phyloP scores from a whole-genome alignment of 2,797 vertebrate genomes.

The Phrynocephalus guinanensis region DNA sequence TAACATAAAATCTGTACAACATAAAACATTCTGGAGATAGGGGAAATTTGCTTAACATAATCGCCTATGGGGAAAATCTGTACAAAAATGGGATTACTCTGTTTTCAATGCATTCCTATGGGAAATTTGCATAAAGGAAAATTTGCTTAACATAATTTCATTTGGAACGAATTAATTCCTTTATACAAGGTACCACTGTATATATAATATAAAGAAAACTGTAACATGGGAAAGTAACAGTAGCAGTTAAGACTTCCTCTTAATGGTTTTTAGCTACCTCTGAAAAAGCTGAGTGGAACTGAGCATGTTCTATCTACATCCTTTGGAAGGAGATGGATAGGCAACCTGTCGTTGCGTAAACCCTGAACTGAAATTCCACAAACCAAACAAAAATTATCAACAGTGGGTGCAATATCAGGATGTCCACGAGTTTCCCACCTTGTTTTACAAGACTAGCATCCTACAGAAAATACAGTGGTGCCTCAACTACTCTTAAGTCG shows the following conservation, averaged over 20 bases:
- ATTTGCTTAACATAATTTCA: too few relatives aligned
- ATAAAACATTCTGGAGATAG: too few relatives aligned
- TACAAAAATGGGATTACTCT: too few relatives aligned
- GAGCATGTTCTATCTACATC: not conserved
- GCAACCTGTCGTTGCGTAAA: not conserved
- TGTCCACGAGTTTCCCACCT: not conserved
- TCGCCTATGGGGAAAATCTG: too few relatives aligned
- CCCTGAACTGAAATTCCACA: too few relatives aligned
- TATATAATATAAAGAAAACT: not conserved
- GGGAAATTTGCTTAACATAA: too few relatives aligned
- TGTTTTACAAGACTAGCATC: not conserved
- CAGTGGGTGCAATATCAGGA: not conserved
- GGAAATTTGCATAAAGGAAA: too few relatives aligned
- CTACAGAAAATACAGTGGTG: not conserved
- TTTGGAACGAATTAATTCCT: too few relatives aligned
- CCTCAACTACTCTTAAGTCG: too few relatives aligned
- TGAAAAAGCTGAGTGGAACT: not conserved
- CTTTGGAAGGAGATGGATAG: not conserved
- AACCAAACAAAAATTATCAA: not conserved
- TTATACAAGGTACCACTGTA: too few relatives aligned
- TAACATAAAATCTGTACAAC: too few relatives aligned
- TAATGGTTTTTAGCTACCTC: not conserved
- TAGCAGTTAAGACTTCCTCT: not conserved
- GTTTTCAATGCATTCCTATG: too few relatives aligned
- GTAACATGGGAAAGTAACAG: not conserved